Evolutionary conservation across 2,113 vertebrate species (phyloP).

Genomic region (Muntiacus muntjak): DNA sequence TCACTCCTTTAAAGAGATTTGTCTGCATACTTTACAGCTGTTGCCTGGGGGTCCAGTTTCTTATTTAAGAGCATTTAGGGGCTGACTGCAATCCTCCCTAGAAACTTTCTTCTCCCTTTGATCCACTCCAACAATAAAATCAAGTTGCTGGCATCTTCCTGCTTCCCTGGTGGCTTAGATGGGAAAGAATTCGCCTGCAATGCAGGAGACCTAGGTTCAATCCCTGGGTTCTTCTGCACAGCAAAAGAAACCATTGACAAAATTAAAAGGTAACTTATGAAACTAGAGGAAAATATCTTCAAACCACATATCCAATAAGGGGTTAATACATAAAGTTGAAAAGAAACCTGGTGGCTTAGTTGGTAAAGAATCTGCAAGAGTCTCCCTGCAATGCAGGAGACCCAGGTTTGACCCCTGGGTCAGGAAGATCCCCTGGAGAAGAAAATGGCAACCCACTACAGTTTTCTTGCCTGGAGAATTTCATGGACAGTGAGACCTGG

Average conservation of each 20-base stretch:
- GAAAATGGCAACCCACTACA: neutral
- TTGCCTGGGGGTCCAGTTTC: neutral
- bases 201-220: too few species aligned
- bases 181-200: neutral
- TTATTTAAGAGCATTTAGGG: neutral
- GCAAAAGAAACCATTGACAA: neutral
- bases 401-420: neutral
- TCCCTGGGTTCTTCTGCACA: neutral
- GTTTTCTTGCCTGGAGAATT: neutral
- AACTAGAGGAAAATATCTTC: neutral
- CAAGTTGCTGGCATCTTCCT: neutral
- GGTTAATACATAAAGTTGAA: neutral
- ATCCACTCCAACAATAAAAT: neutral
- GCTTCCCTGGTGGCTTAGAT: neutral
- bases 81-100: neutral
- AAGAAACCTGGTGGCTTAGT: neutral
- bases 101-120: neutral
- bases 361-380: neutral
- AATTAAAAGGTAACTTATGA: neutral
- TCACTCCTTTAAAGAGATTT: neutral
- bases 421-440: neutral
- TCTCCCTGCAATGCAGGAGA: neutral
- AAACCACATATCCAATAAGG: neutral
- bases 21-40: neutral
- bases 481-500: neutral